These are phyloP conservation scores for Caenorhabditis elegans DNA, from an alignment of 1,140 invertebrate species.

Conservation along the genomic window WBcel235 BX284606.5:10536501-10537000, in stretches of 20 bases:
- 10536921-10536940: no score
- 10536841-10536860: background rate
- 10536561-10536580: background rate
- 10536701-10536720: slow-evolving; percentile 4
- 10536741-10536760: background rate
- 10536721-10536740: background rate
- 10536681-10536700: slow-evolving; percentile 7
- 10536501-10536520: background rate
- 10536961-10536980: background rate
- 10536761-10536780: no score
- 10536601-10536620: background rate
- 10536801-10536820: background rate
- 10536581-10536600: background rate
- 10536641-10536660: background rate
- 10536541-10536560: background rate
- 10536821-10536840: background rate
- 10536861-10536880: background rate
- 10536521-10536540: slow-evolving; percentile 16
- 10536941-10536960: no score
- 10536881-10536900: background rate
- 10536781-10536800: background rate
- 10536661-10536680: background rate
- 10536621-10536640: background rate
- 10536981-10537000: background rate
- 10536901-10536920: background rate